Conservation (phyloP, 30 jellyfish, hydroid and myxozoan species). For the Cassiopea xamachana region DNA sequence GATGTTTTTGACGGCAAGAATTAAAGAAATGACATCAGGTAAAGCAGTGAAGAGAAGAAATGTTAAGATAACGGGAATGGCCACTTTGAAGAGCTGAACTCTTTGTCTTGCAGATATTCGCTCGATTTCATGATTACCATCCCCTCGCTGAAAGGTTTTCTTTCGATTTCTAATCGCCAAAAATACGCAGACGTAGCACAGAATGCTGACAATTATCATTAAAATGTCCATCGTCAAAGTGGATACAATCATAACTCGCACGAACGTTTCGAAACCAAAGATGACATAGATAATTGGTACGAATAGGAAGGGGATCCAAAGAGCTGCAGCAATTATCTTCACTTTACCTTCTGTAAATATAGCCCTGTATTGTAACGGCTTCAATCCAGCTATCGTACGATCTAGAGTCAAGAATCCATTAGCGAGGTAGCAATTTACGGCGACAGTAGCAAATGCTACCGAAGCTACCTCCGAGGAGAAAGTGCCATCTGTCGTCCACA, state of each 20-base stretch:
- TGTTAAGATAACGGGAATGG: constrained; percentile 34
- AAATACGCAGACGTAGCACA: constrained; percentile 28
- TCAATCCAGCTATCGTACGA: constrained; percentile 48
- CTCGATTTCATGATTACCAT: background rate
- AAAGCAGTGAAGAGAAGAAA: constrained; percentile 27
- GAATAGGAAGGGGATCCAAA: constrained; percentile 51
- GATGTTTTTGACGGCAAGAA: constrained; percentile 13
- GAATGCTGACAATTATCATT: constrained; percentile 7
- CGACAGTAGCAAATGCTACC: constrained; percentile 22
- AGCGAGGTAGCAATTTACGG: constrained; percentile 51
- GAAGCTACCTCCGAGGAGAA: constrained; percentile 24
- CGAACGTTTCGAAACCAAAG: constrained; percentile 36
- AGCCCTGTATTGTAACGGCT: constrained; percentile 32
- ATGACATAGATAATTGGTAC: constrained; percentile 26
- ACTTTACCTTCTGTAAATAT: constrained; percentile 24
- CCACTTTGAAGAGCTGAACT: constrained; percentile 25
- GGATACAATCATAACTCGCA: constrained; percentile 4
- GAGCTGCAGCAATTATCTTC: constrained; percentile 10
- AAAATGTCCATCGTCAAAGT: constrained; percentile 7
- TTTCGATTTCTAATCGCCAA: constrained; percentile 7
- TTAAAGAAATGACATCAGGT: constrained; percentile 44
- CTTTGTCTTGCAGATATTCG: constrained; percentile 2
- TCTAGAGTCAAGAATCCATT: constrained; percentile 34
- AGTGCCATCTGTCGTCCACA: constrained; percentile 42
- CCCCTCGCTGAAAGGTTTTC: constrained; percentile 14